A percentile compares a stretch with the other conserved stretches of the same genome.
Evolutionary conservation across 2,113 vertebrate genomes (phyloP).

Genomic region (Salvelinus namaycush): DNA sequence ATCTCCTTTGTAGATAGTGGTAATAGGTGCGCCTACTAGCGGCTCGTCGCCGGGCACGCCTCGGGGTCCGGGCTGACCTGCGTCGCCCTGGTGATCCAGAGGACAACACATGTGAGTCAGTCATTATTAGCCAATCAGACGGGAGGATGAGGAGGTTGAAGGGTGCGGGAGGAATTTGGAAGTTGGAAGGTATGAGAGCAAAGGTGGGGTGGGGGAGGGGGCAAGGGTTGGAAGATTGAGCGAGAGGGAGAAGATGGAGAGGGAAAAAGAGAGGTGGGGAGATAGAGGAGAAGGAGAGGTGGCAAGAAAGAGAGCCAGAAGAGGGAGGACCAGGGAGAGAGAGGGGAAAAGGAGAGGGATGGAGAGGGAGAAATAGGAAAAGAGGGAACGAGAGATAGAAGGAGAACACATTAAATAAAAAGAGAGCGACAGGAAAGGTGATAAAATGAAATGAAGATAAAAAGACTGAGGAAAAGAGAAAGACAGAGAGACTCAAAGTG

Average conservation of each 20-base stretch:
- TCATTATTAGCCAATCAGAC: conserved; percentile 48
- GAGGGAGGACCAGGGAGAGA: too few species aligned
- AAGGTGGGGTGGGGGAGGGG: background rate
- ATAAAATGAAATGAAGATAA: too few species aligned
- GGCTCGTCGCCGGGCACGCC: conserved; percentile 68
- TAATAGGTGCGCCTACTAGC: conserved; percentile 55
- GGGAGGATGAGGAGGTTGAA: background rate
- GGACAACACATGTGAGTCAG: conserved; percentile 51
- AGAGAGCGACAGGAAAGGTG: background rate
- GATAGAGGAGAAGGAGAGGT: background rate
- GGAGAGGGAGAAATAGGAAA: too few species aligned
- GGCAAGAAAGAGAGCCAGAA: too few species aligned
- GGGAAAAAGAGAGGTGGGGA: background rate
- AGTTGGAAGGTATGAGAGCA: background rate
- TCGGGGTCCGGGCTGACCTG: conserved; percentile 72
- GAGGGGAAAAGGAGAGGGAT: too few species aligned
- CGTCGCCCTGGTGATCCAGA: conserved; percentile 73
- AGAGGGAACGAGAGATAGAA: too few species aligned
- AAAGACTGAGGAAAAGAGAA: background rate
- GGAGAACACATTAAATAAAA: too few species aligned
- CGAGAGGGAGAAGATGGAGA: too few species aligned
- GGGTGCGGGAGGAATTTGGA: background rate
- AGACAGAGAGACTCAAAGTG: background rate
- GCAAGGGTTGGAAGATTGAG: background rate
- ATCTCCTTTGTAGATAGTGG: conserved; percentile 80